Base-by-base conservation (phyloP, 2,888 invertebrate species). In the Agelastica alni region DNA sequence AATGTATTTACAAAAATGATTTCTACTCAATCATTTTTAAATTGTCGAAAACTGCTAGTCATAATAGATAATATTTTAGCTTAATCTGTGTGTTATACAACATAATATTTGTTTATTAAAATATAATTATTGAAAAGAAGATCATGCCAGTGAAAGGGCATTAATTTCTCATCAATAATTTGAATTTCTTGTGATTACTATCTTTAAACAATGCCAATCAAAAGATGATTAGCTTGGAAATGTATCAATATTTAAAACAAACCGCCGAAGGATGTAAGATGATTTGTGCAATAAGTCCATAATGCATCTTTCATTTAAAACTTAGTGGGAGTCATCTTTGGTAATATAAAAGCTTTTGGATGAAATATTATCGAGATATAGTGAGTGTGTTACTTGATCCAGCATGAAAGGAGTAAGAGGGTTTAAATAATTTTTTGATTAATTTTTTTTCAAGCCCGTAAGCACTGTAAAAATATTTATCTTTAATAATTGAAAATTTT, bases 371-470 rank as follows among this genome's bases (percentile, higher is more conserved):
- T 43, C 30, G 28, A 16, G 14, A 9, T 9, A 14, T 1, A 10
- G 3, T 43, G 20, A 20, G 14, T 22, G 22, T 22, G 13, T 9
- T 12, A 13, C 9, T 9, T 16, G 28, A 14, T 44, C 58, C 51
- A 59, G 62, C 48, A 65, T 65, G 65, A 61, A 58, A 52, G 60
- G 60, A 63, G 65, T 65, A 63, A 65, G 65, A 36, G 26, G n/a
- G n/a, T n/a, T n/a, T n/a, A n/a, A n/a, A n/a, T n/a, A n/a, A n/a
- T n/a, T n/a, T 16, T 36, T 16, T 36, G 5, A 2, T 36, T 36
- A 36, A 7, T 16, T 16, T 6, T 9, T 36, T 36, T 34, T n/a
- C n/a, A n/a, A n/a, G n/a, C n/a, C n/a, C n/a, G n/a, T n/a, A n/a
- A n/a, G n/a, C n/a, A n/a, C n/a, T n/a, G n/a, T n/a, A n/a, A n/a